These are phyloP conservation scores for Aricia artaxerxes DNA, from an alignment of 2,888 invertebrate species.

Conservation along the genomic window DNA sequence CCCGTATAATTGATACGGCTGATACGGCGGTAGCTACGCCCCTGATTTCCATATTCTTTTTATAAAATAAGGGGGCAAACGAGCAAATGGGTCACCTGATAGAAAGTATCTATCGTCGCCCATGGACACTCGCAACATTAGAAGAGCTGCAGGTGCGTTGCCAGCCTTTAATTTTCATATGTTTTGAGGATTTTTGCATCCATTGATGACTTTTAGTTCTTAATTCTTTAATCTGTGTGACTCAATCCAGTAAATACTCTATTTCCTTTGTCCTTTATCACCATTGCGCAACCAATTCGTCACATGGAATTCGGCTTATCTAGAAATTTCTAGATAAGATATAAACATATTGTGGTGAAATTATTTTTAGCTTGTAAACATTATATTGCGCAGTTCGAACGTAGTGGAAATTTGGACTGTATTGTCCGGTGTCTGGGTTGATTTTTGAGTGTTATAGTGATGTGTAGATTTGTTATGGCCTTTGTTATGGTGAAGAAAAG, in stretches of 20 bases:
- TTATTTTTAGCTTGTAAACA: conserved; percentile 25
- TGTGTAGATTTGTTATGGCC: too few species aligned
- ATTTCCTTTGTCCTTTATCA: conserved; percentile 20
- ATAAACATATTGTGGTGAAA: conserved; percentile 6
- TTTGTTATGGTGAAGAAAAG: neutral
- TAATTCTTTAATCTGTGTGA: neutral
- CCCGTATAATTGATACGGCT: too few species aligned
- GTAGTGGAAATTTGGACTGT: neutral
- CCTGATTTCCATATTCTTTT: too few species aligned
- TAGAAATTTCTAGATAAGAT: conserved; percentile 23
- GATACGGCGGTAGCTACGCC: too few species aligned
- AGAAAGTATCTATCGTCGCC: too few species aligned
- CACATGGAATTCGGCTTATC: conserved; percentile 26
- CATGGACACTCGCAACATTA: too few species aligned
- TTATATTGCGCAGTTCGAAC: neutral
- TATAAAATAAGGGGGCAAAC: too few species aligned
- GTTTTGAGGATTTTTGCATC: too few species aligned
- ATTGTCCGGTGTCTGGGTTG: neutral
- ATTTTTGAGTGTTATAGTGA: neutral
- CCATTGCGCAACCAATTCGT: conserved; percentile 17
- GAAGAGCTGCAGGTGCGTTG: too few species aligned
- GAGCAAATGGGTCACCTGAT: too few species aligned
- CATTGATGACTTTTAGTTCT: too few species aligned
- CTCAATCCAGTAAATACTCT: neutral
- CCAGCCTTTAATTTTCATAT: too few species aligned